Base-by-base conservation (phyloP, 2,797 vertebrate genomes). In the Odontamblyopus rebecca region DNA sequence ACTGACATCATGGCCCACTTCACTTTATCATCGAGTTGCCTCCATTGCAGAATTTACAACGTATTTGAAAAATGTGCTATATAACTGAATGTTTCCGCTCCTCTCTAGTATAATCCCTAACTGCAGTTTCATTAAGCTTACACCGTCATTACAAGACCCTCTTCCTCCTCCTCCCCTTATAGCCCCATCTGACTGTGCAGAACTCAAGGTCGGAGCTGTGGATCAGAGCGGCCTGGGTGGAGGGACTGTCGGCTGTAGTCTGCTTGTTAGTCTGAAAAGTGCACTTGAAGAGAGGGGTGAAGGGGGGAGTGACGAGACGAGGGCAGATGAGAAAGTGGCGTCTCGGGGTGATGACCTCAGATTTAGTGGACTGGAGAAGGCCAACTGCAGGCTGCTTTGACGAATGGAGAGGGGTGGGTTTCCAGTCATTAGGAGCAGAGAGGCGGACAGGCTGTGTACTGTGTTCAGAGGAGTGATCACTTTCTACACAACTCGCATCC, bases 121-220 rank as follows among this genome's bases (percentile, higher is more conserved):
- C 76, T 77, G 69, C 83, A 77, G 82, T 89, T 89, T 89, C 82
- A 89, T 89, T 81, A 89, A 83, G 80, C 78, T 69, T 16, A 15
- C 69, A 78, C 82, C 83, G 87, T 89, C 86, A 77, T 90, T 66
- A 87, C 85, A 89, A 87, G 80, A 84, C 85, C 80, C 44, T 76
- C 82, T 78, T 88, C 89, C 78, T 86, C 84, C 77, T 77, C 72
- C 79, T 82, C 78, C 68, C 76, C 75, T 82, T 78, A 3, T 13
- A 60, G 61, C 69, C 70, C 81, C 67, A 66, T 83, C 85, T 70
- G 66, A 70, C 86, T 83, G 76, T 23, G 57, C 78, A 80, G 80
- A 84, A 83, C 77, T 78, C 88, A 92, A 92, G 91, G 89, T 76
- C 86, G 19, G 75, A 82, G 68, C 76, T 48, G 4, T 48, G 44